Conservation (phyloP, 1,140 invertebrate species). For the Cyphomyrmex costatus region DNA sequence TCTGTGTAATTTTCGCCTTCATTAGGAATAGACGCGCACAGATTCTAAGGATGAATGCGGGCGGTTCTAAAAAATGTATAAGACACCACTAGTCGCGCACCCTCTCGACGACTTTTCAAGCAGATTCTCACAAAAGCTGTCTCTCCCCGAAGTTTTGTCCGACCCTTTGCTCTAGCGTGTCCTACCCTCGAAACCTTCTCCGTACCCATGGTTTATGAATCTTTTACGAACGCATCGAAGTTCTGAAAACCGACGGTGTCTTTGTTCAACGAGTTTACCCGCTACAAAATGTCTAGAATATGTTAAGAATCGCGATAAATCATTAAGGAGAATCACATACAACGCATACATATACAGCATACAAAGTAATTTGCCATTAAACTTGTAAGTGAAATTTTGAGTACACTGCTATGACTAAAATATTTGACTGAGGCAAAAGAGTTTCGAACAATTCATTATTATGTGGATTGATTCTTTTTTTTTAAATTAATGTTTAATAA, state of each 20-base stretch:
- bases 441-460: background rate
- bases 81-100: conserved; percentile 41
- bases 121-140: conserved; percentile 71
- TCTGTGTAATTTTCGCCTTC: conserved; percentile 54
- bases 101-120: conserved; percentile 69
- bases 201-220: conserved; percentile 59
- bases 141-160: conserved; percentile 67
- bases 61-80: conserved; percentile 83
- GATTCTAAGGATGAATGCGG: conserved; percentile 59
- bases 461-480: background rate
- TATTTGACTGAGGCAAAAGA: background rate
- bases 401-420: background rate
- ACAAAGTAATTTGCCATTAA: background rate
- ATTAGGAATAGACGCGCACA: conserved; percentile 73
- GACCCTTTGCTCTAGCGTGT: conserved; percentile 19
- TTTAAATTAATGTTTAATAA: conserved; percentile 2
- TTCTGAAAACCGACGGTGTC: conserved; percentile 47
- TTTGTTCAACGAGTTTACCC: conserved; percentile 31
- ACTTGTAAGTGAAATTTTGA: conserved; percentile 1
- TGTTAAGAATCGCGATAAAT: conserved; percentile 26
- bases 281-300: conserved; percentile 27
- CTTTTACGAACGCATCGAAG: conserved; percentile 59
- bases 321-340: background rate
- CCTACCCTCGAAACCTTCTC: conserved; percentile 21
- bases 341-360: background rate